These are phyloP conservation scores for Drosophila lacertosa DNA, from an alignment of 1,140 invertebrate genomes.

Conservation along the genomic window DNA sequence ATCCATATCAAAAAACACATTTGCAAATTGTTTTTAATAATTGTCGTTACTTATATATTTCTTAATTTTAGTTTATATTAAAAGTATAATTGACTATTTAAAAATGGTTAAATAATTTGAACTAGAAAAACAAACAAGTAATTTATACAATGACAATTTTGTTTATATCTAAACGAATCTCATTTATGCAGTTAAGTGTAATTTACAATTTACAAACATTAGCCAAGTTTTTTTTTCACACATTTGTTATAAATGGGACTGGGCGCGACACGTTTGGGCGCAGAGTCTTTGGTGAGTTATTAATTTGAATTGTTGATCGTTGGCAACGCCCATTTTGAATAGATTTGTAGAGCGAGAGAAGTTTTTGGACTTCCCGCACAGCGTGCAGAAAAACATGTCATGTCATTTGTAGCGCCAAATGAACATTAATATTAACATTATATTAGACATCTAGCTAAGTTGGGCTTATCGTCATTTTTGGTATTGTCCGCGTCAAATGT, in stretches of 20 bases:
- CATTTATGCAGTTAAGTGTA: constrained; percentile 1
- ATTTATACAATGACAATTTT: not conserved
- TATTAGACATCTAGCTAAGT: constrained; percentile 7
- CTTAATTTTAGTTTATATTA: too few relatives aligned
- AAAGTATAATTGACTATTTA: too few relatives aligned
- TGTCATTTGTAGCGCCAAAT: constrained; percentile 26
- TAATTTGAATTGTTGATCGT: not conserved
- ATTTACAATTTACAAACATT: not conserved
- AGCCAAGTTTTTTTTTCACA: constrained; percentile 69
- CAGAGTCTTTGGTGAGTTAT: constrained; percentile 32
- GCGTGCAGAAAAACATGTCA: constrained; percentile 33
- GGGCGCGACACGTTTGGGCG: constrained; percentile 22
- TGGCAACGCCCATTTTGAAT: constrained; percentile 48
- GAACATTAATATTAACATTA: constrained; percentile 8
- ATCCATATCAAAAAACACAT: too few relatives aligned
- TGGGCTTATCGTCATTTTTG: constrained; percentile 25
- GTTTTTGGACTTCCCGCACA: constrained; percentile 72
- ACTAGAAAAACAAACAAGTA: not conserved
- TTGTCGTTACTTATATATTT: too few relatives aligned
- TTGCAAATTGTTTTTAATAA: too few relatives aligned
- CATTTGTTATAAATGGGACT: constrained; percentile 56
- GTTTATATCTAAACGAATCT: not conserved
- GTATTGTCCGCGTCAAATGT: constrained; percentile 15
- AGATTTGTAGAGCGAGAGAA: constrained; percentile 26
- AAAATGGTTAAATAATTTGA: too few relatives aligned